Base-by-base conservation (phyloP, 2,113 vertebrate genomes). In the Dromaius novaehollandiae region DNA sequence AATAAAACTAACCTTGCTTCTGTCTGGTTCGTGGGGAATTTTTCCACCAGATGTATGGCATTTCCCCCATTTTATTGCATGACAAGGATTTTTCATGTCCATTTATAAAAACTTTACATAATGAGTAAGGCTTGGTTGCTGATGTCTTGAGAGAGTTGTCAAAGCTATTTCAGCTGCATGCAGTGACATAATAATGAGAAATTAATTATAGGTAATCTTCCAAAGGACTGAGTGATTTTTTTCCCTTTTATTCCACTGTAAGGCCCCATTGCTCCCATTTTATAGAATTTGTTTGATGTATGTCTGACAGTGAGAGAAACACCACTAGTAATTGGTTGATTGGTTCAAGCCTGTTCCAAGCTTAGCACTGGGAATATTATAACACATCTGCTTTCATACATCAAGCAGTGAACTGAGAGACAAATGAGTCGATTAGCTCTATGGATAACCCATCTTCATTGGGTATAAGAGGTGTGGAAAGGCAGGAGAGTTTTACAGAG, bases 201-300 rank as follows among this genome's bases (percentile, higher is more conserved):
- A 26, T 77, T 40, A 74, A 0, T 70, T 93, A 20, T 64, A 36
- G 44, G 25, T 80, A 51, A 38, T 80, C 44, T 58, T 85, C 28
- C 20, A 40, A 63, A 86, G 53, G 24, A 65, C 19, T 51, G 42
- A 71, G 51, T 82, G 32, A 17, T 34, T n/a, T 20, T 14, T 32
- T 61, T 2, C 2, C 1, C 20, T 58, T 46, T 58, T 38, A 63
- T 61, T 78, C n/a, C 16, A 65, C 36, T 0, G 0, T 70, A 71
- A 80, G 25, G 64, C 4, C 42, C 53, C 55, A 30, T 82, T 14
- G 9, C 34, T 89, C 86, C 8, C 13, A 56, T 81, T 70, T 46
- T 38, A n/a, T 71, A 58, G 5, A 14, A 26, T 12, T 38, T 34
- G 4, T 81, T 6, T 2, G 11, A 42, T 40, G 38, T 38, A 7